Conservation (phyloP, 2,888 invertebrate genomes). For the Candidula unifasciata region DNA sequence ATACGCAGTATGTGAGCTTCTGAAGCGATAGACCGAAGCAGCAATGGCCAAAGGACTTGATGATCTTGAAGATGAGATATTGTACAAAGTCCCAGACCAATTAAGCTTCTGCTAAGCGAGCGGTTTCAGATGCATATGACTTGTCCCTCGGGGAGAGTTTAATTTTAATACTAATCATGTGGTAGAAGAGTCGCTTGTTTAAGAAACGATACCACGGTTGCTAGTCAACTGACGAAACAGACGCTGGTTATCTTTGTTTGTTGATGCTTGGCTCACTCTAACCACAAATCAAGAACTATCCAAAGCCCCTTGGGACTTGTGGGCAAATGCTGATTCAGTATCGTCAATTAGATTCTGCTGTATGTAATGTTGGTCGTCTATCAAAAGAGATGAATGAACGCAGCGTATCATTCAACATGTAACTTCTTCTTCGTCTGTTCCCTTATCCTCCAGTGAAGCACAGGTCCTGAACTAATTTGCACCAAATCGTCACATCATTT, state of each 20-base stretch:
- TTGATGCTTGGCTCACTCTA: background rate
- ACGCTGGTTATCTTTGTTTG: background rate
- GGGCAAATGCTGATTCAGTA: background rate
- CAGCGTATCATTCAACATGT: too few species aligned
- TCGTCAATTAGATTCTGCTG: background rate
- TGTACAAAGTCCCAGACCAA: background rate
- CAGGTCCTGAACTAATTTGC: too few species aligned
- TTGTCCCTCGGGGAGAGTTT: background rate
- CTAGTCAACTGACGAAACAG: background rate
- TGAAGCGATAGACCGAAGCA: slow-evolving; percentile 31
- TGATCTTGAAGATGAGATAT: slow-evolving; percentile 24
- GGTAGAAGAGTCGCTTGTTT: background rate
- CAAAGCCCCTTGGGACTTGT: too few species aligned
- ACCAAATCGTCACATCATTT: too few species aligned
- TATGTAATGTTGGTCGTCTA: too few species aligned
- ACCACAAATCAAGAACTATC: background rate
- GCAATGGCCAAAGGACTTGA: slow-evolving; percentile 8
- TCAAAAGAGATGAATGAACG: too few species aligned
- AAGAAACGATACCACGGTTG: background rate
- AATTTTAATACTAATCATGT: slow-evolving; percentile 6
- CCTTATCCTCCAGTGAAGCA: too few species aligned
- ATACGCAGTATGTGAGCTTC: slow-evolving; percentile 9
- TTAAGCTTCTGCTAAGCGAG: slow-evolving; percentile 22
- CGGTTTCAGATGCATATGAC: background rate
- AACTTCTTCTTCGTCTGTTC: too few species aligned